A percentile compares a stretch with the other conserved stretches of the same genome.
phyloP scores from a whole-genome alignment of 2,888 invertebrate species.

The Caenorhabditis sulstoni region DNA sequence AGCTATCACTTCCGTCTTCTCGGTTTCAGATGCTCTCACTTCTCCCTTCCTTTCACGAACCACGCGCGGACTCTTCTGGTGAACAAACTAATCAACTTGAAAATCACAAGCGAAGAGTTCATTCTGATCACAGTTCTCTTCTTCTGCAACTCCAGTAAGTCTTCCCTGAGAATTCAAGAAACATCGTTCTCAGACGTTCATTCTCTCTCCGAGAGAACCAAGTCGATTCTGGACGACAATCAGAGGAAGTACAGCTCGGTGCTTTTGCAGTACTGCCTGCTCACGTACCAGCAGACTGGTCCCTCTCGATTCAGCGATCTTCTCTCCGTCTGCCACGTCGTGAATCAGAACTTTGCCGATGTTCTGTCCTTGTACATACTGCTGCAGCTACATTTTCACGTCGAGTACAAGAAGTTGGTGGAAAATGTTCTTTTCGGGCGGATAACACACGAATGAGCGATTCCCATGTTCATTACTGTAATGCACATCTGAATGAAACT shows the following conservation, averaged over 20 bases:
- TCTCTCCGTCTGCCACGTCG: slow-evolving; percentile 5
- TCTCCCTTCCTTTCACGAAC: slow-evolving; percentile 18
- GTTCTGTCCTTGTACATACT: not conserved
- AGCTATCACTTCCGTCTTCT: too few species aligned
- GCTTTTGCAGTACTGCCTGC: slow-evolving; percentile 10
- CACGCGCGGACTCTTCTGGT: slow-evolving; percentile 26
- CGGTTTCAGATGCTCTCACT: slow-evolving; percentile 46
- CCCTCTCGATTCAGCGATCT: slow-evolving; percentile 17
- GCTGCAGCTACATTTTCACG: not conserved
- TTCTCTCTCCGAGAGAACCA: not conserved
- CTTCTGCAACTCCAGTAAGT: slow-evolving; percentile 25
- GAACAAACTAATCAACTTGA: slow-evolving; percentile 30
- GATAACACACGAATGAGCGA: too few species aligned
- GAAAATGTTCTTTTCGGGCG: too few species aligned
- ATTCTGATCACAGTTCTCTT: slow-evolving; percentile 37
- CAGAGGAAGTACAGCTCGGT: not conserved
- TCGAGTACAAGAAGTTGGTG: not conserved
- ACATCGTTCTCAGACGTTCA: not conserved
- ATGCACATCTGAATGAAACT: too few species aligned
- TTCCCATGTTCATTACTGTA: not conserved
- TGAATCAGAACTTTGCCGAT: not conserved
- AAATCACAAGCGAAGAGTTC: slow-evolving; percentile 42
- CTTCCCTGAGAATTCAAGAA: not conserved
- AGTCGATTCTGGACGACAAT: not conserved
- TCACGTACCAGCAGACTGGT: slow-evolving; percentile 13